A percentile compares a stretch with the other conserved stretches of the same genome.
Conservation (phyloP, 1,140 invertebrate species). For the Colletes latitarsis region DNA sequence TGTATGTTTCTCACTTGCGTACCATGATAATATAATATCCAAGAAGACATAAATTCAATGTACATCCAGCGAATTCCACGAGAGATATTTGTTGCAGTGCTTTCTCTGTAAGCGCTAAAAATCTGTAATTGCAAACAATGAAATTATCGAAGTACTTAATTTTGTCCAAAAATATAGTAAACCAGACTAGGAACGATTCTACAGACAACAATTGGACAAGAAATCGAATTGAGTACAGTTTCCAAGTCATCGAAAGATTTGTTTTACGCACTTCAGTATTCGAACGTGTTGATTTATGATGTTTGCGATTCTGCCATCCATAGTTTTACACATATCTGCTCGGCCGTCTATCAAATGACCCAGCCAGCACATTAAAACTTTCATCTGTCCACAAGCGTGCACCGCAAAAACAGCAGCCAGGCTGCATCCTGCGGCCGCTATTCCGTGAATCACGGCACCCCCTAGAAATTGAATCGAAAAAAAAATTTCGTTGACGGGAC, state of each 20-base stretch:
- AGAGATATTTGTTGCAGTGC: conserved; percentile 66
- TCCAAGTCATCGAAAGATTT: not conserved
- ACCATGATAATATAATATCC: conserved; percentile 71
- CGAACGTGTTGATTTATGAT: conserved; percentile 65
- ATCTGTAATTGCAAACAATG: conserved; percentile 45
- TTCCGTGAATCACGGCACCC: conserved; percentile 52
- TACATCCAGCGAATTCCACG: conserved; percentile 69
- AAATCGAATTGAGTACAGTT: too few species aligned
- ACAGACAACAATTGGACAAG: not conserved
- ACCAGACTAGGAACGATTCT: too few species aligned
- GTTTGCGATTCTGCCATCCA: conserved; percentile 52
- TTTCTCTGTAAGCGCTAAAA: conserved; percentile 53
- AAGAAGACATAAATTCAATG: conserved; percentile 67
- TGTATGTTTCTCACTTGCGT: not conserved
- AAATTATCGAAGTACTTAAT: too few species aligned
- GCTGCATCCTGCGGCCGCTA: conserved; percentile 51
- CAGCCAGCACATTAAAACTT: conserved; percentile 61
- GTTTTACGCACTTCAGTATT: conserved; percentile 43
- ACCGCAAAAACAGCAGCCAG: conserved; percentile 63
- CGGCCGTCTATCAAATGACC: conserved; percentile 35
- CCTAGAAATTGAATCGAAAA: conserved; percentile 52
- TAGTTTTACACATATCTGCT: not conserved
- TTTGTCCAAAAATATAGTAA: too few species aligned
- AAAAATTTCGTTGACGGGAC: conserved; percentile 57
- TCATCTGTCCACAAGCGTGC: conserved; percentile 67